Conservation (phyloP, 1,140 invertebrate genomes). For the Magallana angulata region DNA sequence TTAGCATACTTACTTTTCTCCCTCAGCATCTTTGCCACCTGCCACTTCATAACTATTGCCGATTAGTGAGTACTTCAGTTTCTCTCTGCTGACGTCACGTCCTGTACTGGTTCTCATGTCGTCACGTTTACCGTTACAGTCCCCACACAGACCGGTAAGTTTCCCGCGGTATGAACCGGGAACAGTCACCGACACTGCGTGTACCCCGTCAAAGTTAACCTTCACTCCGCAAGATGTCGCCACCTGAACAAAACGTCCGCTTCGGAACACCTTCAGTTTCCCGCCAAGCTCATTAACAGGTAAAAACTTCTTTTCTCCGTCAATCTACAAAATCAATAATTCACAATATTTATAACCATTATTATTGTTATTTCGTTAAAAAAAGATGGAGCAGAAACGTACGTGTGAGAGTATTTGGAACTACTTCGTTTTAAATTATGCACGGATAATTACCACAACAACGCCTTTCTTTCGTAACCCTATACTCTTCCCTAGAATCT, state of each 20-base stretch:
- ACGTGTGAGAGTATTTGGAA: too few species aligned
- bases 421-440: constrained; percentile 88
- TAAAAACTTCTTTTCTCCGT: constrained; percentile 54
- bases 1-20: neutral
- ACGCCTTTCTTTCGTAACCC: constrained; percentile 90
- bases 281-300: constrained; percentile 49
- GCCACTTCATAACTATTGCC: constrained; percentile 60
- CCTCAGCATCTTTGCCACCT: neutral
- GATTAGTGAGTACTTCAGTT: constrained; percentile 50
- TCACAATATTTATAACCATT: constrained; percentile 76
- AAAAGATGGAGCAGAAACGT: too few species aligned
- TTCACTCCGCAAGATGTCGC: constrained; percentile 72
- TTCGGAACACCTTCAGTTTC: constrained; percentile 51
- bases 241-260: constrained; percentile 55
- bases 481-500: constrained; percentile 83
- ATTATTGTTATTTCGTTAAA: constrained; percentile 83
- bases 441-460: constrained; percentile 85
- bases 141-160: constrained; percentile 66
- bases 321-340: constrained; percentile 72
- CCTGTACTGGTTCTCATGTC: constrained; percentile 60
- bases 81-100: constrained; percentile 47
- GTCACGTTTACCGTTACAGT: constrained; percentile 63
- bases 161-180: constrained; percentile 87
- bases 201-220: constrained; percentile 90
- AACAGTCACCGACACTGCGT: constrained; percentile 84